These are phyloP conservation scores for Potamilus streckersoni DNA, from an alignment of 1,140 invertebrate genomes.

Conservation along the genomic window DNA sequence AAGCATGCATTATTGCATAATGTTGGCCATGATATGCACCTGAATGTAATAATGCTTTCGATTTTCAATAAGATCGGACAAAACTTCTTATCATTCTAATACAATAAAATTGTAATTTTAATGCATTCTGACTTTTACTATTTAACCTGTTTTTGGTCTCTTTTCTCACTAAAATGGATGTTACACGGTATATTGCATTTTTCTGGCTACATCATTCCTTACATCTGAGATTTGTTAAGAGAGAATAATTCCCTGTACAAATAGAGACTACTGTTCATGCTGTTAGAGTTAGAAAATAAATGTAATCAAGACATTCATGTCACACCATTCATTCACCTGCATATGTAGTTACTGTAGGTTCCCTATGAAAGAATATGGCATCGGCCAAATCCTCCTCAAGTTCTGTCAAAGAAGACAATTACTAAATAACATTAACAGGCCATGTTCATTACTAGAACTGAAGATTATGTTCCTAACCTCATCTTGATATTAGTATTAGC, in stretches of 20 bases:
- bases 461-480: background rate
- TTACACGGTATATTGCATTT: too few relatives aligned
- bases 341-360: constrained; percentile 28
- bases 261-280: background rate
- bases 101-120: too few relatives aligned
- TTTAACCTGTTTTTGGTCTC: too few relatives aligned
- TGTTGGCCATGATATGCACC: too few relatives aligned
- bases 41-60: too few relatives aligned
- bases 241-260: background rate
- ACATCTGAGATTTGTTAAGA: constrained; percentile 6
- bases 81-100: too few relatives aligned
- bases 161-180: too few relatives aligned
- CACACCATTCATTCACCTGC: constrained; percentile 2
- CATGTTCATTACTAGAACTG: background rate
- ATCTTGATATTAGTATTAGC: background rate
- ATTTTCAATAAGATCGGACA: too few relatives aligned
- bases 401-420: constrained; percentile 9
- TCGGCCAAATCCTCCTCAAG: constrained; percentile 31
- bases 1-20: too few relatives aligned
- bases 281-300: background rate
- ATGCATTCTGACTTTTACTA: too few relatives aligned
- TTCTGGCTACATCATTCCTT: background rate
- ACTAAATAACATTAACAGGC: background rate
- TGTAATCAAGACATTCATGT: background rate
- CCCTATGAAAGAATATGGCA: constrained; percentile 30